Percentiles rank a stretch among this genome's conserved stretches.
These are phyloP conservation scores for Archaeoteleia sp. DNA, from an alignment of 2,888 invertebrate species.

Conservation along the genomic window DNA sequence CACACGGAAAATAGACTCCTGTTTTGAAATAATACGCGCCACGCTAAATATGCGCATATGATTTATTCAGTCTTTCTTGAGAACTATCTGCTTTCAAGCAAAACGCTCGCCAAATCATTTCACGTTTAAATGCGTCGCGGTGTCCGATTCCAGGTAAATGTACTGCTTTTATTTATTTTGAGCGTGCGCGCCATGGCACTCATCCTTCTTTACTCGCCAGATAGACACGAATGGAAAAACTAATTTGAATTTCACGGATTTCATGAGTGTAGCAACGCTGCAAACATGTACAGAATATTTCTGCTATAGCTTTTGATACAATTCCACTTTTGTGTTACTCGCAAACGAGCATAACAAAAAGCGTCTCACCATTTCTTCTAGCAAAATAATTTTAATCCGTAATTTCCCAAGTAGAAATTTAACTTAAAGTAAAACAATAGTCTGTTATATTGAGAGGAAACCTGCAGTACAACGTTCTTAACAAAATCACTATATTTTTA, in stretches of 20 bases:
- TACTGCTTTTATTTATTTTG: slow-evolving; percentile 57
- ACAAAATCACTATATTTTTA: too few relatives aligned
- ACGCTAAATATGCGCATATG: slow-evolving; percentile 66
- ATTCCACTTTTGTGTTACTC: slow-evolving; percentile 33
- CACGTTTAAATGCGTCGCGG: slow-evolving; percentile 52
- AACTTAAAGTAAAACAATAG: too few relatives aligned
- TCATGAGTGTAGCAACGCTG: slow-evolving; percentile 21
- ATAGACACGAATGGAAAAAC: slow-evolving; percentile 49
- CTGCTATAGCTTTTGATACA: slow-evolving; percentile 8
- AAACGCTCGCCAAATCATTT: slow-evolving; percentile 54
- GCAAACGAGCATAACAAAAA: too few relatives aligned
- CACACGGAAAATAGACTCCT: slow-evolving; percentile 52
- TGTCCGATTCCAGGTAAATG: slow-evolving; percentile 57
- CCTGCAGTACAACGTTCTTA: too few relatives aligned
- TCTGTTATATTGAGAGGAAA: too few relatives aligned
- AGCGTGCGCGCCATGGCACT: slow-evolving; percentile 52
- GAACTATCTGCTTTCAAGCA: slow-evolving; percentile 58
- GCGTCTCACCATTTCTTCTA: too few relatives aligned
- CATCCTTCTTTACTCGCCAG: slow-evolving; percentile 41
- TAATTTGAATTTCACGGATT: slow-evolving; percentile 51
- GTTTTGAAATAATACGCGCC: slow-evolving; percentile 64
- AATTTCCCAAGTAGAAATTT: too few relatives aligned
- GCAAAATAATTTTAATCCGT: too few relatives aligned
- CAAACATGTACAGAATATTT: slow-evolving; percentile 7
- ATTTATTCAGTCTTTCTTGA: slow-evolving; percentile 59